Evolutionary conservation across 2,888 invertebrate genomes (phyloP).

Genomic region (Aelia acuminata): DNA sequence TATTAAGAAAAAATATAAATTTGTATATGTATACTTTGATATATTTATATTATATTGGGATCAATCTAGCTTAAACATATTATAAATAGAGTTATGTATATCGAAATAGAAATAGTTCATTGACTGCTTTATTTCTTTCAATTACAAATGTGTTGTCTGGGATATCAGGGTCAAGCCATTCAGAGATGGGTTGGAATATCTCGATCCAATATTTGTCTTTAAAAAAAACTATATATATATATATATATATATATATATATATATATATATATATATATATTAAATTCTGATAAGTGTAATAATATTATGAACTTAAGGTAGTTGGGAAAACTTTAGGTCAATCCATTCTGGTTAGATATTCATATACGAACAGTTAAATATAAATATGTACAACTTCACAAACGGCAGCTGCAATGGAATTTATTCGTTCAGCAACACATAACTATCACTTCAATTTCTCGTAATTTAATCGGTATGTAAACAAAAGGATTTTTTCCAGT

Average conservation of each 20-base stretch:
- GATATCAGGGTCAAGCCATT: neutral
- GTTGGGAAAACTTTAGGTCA: too few species aligned
- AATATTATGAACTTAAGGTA: too few species aligned
- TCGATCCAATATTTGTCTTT: neutral
- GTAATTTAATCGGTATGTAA: neutral
- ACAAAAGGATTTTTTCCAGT: neutral
- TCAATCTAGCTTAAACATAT: neutral
- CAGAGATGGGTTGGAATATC: neutral
- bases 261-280: too few species aligned
- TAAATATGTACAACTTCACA: too few species aligned
- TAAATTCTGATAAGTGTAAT: too few species aligned
- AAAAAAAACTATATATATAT: too few species aligned
- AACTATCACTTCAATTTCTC: neutral
- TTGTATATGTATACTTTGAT: neutral
- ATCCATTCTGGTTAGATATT: too few species aligned
- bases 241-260: too few species aligned
- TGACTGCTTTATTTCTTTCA: conserved; percentile 20
- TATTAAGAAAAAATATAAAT: neutral
- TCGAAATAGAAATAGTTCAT: neutral
- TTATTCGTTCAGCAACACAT: neutral
- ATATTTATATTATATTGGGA: neutral
- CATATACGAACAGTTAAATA: too few species aligned
- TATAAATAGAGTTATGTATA: neutral
- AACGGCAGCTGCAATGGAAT: neutral
- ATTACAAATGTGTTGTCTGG: neutral